phyloP scores from a whole-genome alignment of 2,797 vertebrate species.

The Falco naumanni region DNA sequence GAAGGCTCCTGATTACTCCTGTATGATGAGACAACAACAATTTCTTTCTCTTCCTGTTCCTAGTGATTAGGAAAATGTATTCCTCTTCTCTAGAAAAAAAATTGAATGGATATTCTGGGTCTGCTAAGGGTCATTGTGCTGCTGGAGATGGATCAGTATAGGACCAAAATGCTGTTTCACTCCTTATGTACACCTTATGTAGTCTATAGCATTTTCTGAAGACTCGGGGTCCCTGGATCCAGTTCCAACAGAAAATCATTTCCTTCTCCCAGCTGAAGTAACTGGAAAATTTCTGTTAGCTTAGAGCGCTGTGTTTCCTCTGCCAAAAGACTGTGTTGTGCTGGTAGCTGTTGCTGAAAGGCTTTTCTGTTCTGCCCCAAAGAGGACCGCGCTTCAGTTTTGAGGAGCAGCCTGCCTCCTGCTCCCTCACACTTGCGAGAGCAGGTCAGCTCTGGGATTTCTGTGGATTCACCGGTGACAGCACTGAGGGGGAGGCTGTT shows the following conservation, averaged over 20 bases:
- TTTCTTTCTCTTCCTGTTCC: not conserved
- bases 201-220: not conserved
- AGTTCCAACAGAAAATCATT: not conserved
- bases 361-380: not conserved
- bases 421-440: not conserved
- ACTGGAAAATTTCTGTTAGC: not conserved
- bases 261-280: not conserved
- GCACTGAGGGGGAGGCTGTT: not conserved
- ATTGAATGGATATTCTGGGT: not conserved
- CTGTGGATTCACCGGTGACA: not conserved
- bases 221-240: not conserved
- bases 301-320: not conserved
- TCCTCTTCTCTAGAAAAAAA: not conserved
- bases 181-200: not conserved
- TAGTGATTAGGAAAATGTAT: not conserved
- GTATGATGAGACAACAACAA: not conserved
- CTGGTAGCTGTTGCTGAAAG: not conserved
- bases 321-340: not conserved
- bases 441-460: not conserved
- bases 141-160: not conserved
- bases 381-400: not conserved
- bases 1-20: not conserved
- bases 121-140: not conserved
- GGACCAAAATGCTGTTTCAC: not conserved
- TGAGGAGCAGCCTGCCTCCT: not conserved